Percentiles rank a stretch among this genome's conserved stretches.
Evolutionary conservation across 2,797 vertebrate genomes (phyloP).

Genomic region (Molossus alvarezi): DNA sequence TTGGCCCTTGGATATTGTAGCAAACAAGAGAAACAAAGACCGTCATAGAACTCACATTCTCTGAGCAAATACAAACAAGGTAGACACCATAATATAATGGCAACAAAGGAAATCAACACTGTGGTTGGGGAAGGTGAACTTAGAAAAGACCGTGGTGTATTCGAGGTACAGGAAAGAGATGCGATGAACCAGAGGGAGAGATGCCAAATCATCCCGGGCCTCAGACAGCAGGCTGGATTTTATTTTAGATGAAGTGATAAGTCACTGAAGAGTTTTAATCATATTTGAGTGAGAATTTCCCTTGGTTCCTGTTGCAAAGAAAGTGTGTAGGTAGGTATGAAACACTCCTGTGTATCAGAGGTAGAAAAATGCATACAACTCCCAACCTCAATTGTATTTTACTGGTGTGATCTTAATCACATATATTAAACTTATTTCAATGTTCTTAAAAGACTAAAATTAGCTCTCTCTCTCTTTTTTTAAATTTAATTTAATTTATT

Average conservation of each 20-base stretch:
- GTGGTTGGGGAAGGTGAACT: not conserved
- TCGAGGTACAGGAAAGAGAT: not conserved
- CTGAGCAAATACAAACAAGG: not conserved
- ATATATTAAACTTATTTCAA: not conserved
- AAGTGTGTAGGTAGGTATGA: not conserved
- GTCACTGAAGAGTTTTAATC: not conserved
- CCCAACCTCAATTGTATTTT: not conserved
- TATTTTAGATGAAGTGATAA: not conserved
- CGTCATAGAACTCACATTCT: not conserved
- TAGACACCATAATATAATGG: not conserved
- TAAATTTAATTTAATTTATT: not conserved
- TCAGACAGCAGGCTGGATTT: not conserved
- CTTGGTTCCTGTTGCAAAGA: slow-evolving; percentile 1
- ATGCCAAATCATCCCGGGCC: not conserved
- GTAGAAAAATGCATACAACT: not conserved
- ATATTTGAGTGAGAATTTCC: not conserved
- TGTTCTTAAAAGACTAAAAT: slow-evolving; percentile 55
- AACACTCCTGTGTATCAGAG: not conserved
- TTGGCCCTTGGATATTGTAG: not conserved
- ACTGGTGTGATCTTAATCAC: not conserved
- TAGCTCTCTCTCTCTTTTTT: not conserved
- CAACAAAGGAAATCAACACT: not conserved
- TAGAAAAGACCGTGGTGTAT: not conserved
- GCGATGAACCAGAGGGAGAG: not conserved
- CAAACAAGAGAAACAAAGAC: not conserved